Conservation (phyloP, 2,888 invertebrate species). For the Drosophila dives region DNA sequence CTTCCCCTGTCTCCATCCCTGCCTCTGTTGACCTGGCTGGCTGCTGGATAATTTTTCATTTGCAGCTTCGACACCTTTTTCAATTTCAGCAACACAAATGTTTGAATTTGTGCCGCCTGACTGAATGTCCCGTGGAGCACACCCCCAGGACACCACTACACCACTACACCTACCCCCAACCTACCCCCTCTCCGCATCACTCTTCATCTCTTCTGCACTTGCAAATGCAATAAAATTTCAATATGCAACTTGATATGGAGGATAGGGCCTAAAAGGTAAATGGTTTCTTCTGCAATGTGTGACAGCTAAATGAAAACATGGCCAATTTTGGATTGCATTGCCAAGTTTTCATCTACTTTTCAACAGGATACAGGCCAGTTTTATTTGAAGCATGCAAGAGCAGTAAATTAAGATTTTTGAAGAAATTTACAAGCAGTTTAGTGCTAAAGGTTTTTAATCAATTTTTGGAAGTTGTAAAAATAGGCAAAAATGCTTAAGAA, state of each 20-base stretch:
- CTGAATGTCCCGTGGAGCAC: constrained; percentile 38
- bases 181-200: too few species aligned
- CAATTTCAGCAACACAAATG: constrained; percentile 78
- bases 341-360: constrained; percentile 27
- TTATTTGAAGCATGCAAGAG: not conserved
- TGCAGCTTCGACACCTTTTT: constrained; percentile 76
- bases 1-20: too few species aligned
- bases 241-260: constrained; percentile 60
- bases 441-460: not conserved
- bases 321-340: constrained; percentile 54
- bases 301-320: constrained; percentile 72
- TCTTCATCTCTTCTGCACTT: constrained; percentile 3
- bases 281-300: constrained; percentile 46
- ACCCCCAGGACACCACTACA: not conserved
- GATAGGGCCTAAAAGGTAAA: constrained; percentile 41
- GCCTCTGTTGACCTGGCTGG: not conserved
- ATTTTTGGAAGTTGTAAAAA: not conserved
- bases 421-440: not conserved
- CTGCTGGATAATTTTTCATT: constrained; percentile 71
- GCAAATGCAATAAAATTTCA: constrained; percentile 69
- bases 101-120: constrained; percentile 68
- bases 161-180: not conserved
- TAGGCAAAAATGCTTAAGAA: not conserved
- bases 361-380: not conserved
- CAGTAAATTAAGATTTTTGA: not conserved